phyloP scores from a whole-genome alignment of 2,797 vertebrate species.

The Melanogrammus aeglefinus region DNA sequence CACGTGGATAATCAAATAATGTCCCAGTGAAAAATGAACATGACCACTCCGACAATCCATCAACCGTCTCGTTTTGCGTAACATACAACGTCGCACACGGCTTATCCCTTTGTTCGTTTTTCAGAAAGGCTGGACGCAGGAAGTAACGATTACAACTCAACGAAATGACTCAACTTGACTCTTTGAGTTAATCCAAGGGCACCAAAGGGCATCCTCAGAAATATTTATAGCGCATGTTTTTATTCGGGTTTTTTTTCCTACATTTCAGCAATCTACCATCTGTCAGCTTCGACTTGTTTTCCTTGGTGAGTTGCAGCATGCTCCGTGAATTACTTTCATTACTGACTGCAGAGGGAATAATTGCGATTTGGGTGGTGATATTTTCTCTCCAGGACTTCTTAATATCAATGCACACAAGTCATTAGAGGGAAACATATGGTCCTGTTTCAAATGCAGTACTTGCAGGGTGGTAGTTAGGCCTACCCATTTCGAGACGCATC shows the following conservation, averaged over 20 bases:
- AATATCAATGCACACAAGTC: conserved; percentile 46
- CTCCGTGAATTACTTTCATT: conserved; percentile 37
- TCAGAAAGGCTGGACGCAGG: neutral
- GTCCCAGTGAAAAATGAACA: conserved; percentile 16
- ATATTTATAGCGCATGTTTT: conserved; percentile 41
- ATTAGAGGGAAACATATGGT: conserved; percentile 59
- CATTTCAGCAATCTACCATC: conserved; percentile 42
- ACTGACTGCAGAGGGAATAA: conserved; percentile 56
- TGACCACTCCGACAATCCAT: neutral
- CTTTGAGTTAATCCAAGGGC: conserved; percentile 21
- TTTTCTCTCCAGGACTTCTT: conserved; percentile 41
- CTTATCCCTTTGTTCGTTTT: neutral
- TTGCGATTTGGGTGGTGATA: conserved; percentile 48
- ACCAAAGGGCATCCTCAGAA: conserved; percentile 35
- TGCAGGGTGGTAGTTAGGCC: conserved; percentile 4
- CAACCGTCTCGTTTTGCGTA: conserved; percentile 1
- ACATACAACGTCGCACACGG: neutral
- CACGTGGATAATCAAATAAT: conserved; percentile 49
- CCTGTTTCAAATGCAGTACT: conserved; percentile 29
- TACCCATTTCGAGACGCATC: conserved; percentile 6
- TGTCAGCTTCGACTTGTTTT: conserved; percentile 44
- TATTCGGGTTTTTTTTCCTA: neutral
- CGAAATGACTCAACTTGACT: conserved; percentile 4
- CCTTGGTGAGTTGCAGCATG: conserved; percentile 43
- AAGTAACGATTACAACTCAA: neutral